A percentile compares a stretch with the other conserved stretches of the same genome.
Evolutionary conservation across 1,140 invertebrate species (phyloP).

Genomic region (Drosophila funebris): DNA sequence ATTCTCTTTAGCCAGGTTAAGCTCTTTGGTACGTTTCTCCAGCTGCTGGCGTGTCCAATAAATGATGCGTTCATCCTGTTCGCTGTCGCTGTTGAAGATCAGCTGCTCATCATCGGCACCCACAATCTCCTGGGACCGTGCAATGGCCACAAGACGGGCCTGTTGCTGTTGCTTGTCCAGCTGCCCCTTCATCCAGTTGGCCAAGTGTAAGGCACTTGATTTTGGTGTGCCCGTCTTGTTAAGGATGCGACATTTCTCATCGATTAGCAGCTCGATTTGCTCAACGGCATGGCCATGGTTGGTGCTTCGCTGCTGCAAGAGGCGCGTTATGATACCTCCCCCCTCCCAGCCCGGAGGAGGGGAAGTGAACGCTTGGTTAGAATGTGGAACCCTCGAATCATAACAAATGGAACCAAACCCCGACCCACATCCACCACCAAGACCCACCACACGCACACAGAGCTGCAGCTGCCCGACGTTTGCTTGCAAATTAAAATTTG

Average conservation of each 20-base stretch:
- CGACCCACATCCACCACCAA: not conserved
- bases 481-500: slow-evolving; percentile 76
- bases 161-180: slow-evolving; percentile 83
- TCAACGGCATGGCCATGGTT: slow-evolving; percentile 65
- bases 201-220: slow-evolving; percentile 86
- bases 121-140: slow-evolving; percentile 66
- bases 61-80: slow-evolving; percentile 85
- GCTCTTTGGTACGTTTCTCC: slow-evolving; percentile 87
- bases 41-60: slow-evolving; percentile 90
- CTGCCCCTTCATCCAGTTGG: slow-evolving; percentile 88
- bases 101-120: slow-evolving; percentile 75
- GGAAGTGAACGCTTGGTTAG: slow-evolving; percentile 3
- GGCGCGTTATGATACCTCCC: not conserved
- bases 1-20: slow-evolving; percentile 85
- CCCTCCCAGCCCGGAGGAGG: not conserved
- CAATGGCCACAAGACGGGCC: slow-evolving; percentile 72
- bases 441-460: slow-evolving; percentile 13
- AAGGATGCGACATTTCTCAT: slow-evolving; percentile 86
- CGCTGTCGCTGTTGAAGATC: slow-evolving; percentile 83
- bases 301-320: slow-evolving; percentile 34
- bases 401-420: not conserved
- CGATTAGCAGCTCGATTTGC: slow-evolving; percentile 86
- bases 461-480: slow-evolving; percentile 38
- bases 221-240: slow-evolving; percentile 86
- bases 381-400: not conserved